These are phyloP conservation scores for Bursaphelenchus okinawaensis DNA, from an alignment of 2,888 invertebrate genomes.

Conservation along the genomic window DNA sequence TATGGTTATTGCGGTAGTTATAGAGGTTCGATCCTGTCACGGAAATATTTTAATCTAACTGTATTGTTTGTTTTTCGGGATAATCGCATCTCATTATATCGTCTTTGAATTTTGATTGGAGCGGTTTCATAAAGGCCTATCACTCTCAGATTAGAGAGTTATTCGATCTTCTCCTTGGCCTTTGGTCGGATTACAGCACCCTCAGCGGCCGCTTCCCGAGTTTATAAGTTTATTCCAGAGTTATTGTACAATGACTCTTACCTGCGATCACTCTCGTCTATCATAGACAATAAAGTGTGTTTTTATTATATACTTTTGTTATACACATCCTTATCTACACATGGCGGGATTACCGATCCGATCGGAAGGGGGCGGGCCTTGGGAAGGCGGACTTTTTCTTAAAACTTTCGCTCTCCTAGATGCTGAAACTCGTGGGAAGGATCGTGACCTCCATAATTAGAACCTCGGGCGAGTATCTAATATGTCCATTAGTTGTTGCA, in stretches of 20 bases:
- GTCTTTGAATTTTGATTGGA: not conserved
- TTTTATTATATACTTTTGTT: no score
- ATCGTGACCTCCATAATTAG: not conserved
- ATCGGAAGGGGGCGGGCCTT: not conserved
- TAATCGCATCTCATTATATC: not conserved
- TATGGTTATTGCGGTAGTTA: no score
- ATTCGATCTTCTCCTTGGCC: not conserved
- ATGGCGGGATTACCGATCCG: no score
- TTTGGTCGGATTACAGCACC: not conserved
- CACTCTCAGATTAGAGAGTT: not conserved
- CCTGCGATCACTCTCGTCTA: no score
- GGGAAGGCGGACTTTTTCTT: not conserved
- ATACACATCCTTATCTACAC: no score
- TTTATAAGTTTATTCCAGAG: no score
- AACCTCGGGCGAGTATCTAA: not conserved
- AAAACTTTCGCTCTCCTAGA: not conserved
- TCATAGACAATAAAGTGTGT: no score
- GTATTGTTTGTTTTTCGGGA: not conserved
- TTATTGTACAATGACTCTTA: no score
- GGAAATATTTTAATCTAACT: no score
- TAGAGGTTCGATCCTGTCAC: no score
- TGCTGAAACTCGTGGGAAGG: not conserved
- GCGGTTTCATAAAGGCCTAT: not conserved
- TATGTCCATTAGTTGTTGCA: not conserved
- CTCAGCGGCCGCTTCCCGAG: no score